Evolutionary conservation across 2,113 vertebrate genomes (phyloP), one percentile per base, ranked within the genome.

Genomic region (Pitta sordida): DNA sequence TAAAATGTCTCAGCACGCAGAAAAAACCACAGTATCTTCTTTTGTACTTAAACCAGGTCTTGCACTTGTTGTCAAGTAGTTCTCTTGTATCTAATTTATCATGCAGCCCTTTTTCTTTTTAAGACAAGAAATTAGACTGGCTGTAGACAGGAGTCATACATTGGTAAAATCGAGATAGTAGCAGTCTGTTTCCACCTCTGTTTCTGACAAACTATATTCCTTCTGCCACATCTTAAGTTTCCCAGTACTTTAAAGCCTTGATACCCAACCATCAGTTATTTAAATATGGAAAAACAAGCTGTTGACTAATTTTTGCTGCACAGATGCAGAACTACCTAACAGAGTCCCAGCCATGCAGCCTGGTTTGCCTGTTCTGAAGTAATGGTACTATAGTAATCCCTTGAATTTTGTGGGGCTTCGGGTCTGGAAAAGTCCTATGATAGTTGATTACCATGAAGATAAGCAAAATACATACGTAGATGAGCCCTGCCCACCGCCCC

Each of bases 11-110:
- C 67, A 78, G 83, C 41, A 78, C 37, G 81, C 49, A 65, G 69
- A 84, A 81, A 68, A 83, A 86, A 84, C 71, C 39, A 55, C 20
- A 59, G 65, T 14, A 6, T 41, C n/a, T 74, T 81, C 78, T 68
- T 83, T 84, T 85, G 63, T 46, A 68, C 69, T 73, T 73, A 83
- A 70, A 82, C 69, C 63, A 77, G 71, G 48, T 65, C 55, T 89
- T 77, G 39, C 41, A 41, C 16, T 48, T 77, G 22, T 36, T 69
- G 55, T 79, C 65, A 91, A 52, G 43, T 27, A 81, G 73, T 37
- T 91, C 60, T 89, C 62, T 49, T 82, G 67, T 53, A 91, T 69
- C 53, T 92, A 30, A 86, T 91, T 78, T 68, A 73, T 60, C 78
- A 82, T 0, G 0, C 12, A 86, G 65, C 6, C 34, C 51, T 69